Percentiles rank a stretch among this genome's conserved stretches.
Conservation (phyloP, 2,113 vertebrate species). For the Opisthocomus hoazin region DNA sequence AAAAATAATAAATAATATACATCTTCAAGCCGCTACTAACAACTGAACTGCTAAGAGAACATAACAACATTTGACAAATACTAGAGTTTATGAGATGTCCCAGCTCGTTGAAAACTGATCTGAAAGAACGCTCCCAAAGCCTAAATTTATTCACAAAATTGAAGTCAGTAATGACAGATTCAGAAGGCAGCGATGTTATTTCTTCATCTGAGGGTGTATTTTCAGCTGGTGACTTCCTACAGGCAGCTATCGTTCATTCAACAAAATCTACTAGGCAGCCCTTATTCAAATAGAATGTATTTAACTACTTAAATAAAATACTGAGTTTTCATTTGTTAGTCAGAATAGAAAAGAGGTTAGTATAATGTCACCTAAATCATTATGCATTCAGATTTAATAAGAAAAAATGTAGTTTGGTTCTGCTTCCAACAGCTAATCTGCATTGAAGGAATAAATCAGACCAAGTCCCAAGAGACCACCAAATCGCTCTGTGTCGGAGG, state of each 20-base stretch:
- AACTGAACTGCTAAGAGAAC: background rate
- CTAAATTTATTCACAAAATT: background rate
- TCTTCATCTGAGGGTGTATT: constrained; percentile 15
- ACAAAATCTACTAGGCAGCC: background rate
- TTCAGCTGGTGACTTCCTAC: background rate
- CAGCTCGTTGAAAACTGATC: background rate
- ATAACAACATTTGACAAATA: background rate
- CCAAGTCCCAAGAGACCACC: background rate
- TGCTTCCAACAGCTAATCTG: background rate
- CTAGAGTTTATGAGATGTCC: background rate
- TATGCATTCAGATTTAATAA: background rate
- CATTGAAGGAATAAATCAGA: background rate
- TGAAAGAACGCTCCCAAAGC: background rate
- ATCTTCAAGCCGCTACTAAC: background rate
- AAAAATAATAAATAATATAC: background rate
- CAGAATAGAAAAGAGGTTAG: background rate
- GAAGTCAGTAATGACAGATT: background rate
- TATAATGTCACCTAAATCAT: background rate
- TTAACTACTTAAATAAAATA: background rate
- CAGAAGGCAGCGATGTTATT: background rate
- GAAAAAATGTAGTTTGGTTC: background rate
- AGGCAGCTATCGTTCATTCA: background rate
- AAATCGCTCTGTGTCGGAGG: fast-evolving
- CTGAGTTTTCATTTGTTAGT: background rate
- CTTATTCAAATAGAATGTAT: background rate